These are phyloP conservation scores for Dasysyrphus albostriatus DNA, from an alignment of 2,888 invertebrate genomes.

Conservation along the genomic window DNA sequence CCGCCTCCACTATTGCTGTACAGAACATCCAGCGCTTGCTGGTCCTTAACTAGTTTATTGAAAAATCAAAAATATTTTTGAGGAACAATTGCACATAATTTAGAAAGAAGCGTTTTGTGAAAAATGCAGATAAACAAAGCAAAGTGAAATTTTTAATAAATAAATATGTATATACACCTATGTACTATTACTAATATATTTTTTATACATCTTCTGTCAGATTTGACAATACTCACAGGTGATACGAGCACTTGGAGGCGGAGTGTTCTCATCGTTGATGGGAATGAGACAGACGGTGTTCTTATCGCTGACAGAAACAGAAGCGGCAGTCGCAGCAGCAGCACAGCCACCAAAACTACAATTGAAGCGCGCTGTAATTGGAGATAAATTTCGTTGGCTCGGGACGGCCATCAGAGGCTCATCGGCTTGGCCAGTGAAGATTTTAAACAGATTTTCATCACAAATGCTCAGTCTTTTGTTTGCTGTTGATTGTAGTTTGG, in stretches of 20 bases:
- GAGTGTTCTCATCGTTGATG: constrained; percentile 67
- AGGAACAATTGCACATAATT: constrained; percentile 28
- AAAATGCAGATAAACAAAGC: constrained; percentile 69
- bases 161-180: constrained; percentile 55
- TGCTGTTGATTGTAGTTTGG: background rate
- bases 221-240: constrained; percentile 73
- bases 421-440: constrained; percentile 76
- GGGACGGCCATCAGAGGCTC: constrained; percentile 72
- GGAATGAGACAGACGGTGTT: constrained; percentile 64
- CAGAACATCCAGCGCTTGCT: constrained; percentile 47
- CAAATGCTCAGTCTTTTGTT: constrained; percentile 75
- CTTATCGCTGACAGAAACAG: constrained; percentile 47
- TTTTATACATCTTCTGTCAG: constrained; percentile 60
- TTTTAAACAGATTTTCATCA: constrained; percentile 76
- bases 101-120: constrained; percentile 24
- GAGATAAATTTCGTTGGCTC: constrained; percentile 60
- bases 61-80: constrained; percentile 3
- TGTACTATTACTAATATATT: constrained; percentile 61
- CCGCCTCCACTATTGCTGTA: constrained; percentile 39
- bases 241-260: constrained; percentile 68
- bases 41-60: constrained; percentile 39
- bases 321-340: constrained; percentile 25
- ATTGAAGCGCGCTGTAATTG: constrained; percentile 62
- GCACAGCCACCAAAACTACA: constrained; percentile 72
- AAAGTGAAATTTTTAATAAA: constrained; percentile 54